Evolutionary conservation across 2,113 vertebrate genomes (phyloP), one percentile per base, ranked within the genome.

Genomic region (Corynorhinus townsendii): DNA sequence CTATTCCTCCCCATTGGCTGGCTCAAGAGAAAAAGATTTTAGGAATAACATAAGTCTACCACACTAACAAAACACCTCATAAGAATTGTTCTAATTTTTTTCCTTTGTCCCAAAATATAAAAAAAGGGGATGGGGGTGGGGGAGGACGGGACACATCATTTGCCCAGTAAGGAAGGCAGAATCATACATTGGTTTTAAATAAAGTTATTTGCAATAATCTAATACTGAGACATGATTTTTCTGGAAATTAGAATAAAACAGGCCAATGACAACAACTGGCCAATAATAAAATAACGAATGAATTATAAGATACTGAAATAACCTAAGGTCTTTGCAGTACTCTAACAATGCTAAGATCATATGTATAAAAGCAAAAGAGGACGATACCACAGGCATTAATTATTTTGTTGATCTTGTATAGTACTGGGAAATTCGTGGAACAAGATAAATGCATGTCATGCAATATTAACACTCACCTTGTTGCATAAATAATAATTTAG

Each of bases 221-320:
- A 89, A 77, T 90, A 93, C 94, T 84, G 89, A 90, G 72, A 86
- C 94, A 95, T 68, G 91, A 52, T 95, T 96, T 93, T 84, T 90
- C 47, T 79, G 33, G 95, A 97, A 98, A 80, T 79, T 83, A 97
- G 93, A 96, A 93, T 59, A 96, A 95, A 96, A 90, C 33, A 91
- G n/a, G 87, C 86, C 84, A 83, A 87, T 9, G 47, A 94, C 71
- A 77, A 86, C 10, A 43, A 93, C 16, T n/a, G 22, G 40, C 52
- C 77, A 80, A 40, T 59, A 56, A 90, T 68, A 22, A 84, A 92
- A 73, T 16, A 92, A 93, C 8, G 69, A 89, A 71, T 24, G 49
- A 64, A 81, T 86, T 38, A 92, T 5, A 87, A 47, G 96, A 96
- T 64, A 84, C 71, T 95, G 59, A 96, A 97, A 95, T 1, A 89